Conservation (phyloP, 2,797 vertebrate species). For the Danio tinwini region DNA sequence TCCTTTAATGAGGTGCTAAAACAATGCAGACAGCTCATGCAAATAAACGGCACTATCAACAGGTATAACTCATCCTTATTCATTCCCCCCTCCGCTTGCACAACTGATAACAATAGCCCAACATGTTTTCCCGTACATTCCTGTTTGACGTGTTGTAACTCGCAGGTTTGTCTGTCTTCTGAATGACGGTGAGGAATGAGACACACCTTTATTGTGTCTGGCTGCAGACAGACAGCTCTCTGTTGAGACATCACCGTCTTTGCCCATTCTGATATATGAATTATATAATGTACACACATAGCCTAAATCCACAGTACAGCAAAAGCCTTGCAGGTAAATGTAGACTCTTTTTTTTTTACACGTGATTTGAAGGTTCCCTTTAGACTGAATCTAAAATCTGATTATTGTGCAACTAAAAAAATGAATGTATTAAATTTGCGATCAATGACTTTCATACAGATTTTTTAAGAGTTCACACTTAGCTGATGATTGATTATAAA, state of each 20-base stretch:
- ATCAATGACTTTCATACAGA: not conserved
- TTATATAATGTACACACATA: constrained; percentile 26
- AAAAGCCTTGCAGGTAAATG: constrained; percentile 41
- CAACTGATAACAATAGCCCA: not conserved
- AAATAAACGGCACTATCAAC: not conserved
- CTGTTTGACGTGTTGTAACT: constrained; percentile 53
- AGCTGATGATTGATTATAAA: no score
- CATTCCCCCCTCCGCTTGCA: not conserved
- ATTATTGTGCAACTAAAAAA: not conserved
- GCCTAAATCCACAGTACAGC: constrained; percentile 3
- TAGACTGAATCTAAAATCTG: constrained; percentile 20
- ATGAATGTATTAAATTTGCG: not conserved
- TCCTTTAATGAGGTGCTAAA: not conserved
- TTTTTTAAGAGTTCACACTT: no score
- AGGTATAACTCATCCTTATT: not conserved
- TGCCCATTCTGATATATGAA: constrained; percentile 47
- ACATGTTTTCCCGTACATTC: constrained; percentile 35
- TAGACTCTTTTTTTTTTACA: constrained; percentile 26
- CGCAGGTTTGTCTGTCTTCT: constrained; percentile 48
- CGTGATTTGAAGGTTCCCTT: constrained; percentile 8
- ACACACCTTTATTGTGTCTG: constrained; percentile 54
- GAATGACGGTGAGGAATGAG: constrained; percentile 47
- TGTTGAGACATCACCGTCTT: constrained; percentile 46
- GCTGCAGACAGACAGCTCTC: constrained; percentile 43
- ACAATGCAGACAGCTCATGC: not conserved